Conservation (phyloP, 2,113 vertebrate species). For the Columba janthina region DNA sequence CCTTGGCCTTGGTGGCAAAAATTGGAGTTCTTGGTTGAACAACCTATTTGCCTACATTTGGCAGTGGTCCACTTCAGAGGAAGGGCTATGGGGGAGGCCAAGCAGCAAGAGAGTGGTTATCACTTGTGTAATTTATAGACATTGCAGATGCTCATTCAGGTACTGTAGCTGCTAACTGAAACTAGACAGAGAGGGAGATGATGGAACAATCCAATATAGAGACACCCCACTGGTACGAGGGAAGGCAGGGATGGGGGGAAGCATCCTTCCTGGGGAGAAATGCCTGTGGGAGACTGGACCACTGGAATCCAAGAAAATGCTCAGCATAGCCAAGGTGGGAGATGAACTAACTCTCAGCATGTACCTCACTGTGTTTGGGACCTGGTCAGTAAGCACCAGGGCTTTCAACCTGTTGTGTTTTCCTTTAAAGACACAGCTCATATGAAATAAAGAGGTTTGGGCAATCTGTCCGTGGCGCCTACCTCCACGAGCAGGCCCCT, state of each 20-base stretch:
- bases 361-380: background rate
- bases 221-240: rapidly evolving
- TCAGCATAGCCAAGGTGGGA: background rate
- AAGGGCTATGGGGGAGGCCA: background rate
- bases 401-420: background rate
- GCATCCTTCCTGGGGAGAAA: background rate
- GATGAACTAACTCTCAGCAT: background rate
- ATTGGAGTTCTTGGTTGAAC: background rate
- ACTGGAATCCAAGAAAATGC: background rate
- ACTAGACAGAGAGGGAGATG: background rate
- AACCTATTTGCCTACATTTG: background rate
- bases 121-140: background rate
- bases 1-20: background rate
- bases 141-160: background rate
- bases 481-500: background rate
- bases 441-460: background rate
- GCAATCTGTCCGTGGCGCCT: background rate
- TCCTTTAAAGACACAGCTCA: background rate
- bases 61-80: background rate
- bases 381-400: background rate
- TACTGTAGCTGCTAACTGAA: background rate
- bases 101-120: background rate
- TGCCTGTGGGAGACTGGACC: rapidly evolving
- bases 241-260: background rate
- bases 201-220: background rate